A percentile compares a stretch with the other conserved stretches of the same genome.
phyloP scores from a whole-genome alignment of 2,113 vertebrate genomes.

The Onychostruthus taczanowskii region DNA sequence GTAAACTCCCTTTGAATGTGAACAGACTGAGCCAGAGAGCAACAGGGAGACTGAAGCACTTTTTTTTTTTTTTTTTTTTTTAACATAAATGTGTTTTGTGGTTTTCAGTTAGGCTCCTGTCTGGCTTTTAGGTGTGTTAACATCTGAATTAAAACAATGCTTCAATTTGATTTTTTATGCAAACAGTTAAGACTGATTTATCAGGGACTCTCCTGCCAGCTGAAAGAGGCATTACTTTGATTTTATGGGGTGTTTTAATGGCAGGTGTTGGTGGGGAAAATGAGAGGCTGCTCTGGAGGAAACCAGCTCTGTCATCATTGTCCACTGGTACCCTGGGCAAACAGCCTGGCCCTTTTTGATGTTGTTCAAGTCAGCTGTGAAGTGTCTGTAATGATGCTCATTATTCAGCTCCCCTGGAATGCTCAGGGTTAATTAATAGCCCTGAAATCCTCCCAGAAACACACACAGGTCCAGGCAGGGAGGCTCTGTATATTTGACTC shows the following conservation, averaged over 20 bases:
- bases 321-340: background rate
- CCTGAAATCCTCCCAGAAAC: background rate
- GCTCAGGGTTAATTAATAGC: conserved; percentile 31
- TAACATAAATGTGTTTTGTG: background rate
- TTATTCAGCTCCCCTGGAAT: conserved; percentile 36
- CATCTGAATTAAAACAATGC: background rate
- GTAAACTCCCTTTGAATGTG: background rate
- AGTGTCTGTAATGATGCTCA: background rate
- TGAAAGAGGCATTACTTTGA: background rate
- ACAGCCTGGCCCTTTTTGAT: conserved; percentile 20
- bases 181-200: background rate
- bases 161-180: background rate
- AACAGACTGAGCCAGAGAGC: background rate
- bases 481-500: conserved; percentile 27
- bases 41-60: background rate
- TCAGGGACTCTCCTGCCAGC: background rate
- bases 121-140: background rate
- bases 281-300: conserved; percentile 7
- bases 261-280: background rate
- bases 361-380: background rate
- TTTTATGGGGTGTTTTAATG: background rate
- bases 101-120: background rate
- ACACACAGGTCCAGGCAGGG: background rate
- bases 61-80: background rate
- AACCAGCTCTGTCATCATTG: background rate